phyloP scores from a whole-genome alignment of 2,113 vertebrate genomes.

The Phrynocephalus versicolor region DNA sequence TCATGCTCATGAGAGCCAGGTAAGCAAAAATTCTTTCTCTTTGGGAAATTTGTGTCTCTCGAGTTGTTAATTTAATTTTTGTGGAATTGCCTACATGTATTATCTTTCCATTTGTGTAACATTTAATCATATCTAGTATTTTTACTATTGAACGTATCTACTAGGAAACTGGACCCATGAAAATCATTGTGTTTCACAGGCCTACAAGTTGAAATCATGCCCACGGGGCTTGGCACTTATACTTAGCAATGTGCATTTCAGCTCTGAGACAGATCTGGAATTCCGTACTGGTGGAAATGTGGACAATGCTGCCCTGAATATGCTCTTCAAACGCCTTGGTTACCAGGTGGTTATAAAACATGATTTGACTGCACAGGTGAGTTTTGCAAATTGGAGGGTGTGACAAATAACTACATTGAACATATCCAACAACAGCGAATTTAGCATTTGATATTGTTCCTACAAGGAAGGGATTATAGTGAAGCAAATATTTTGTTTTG shows the following conservation, averaged over 20 bases:
- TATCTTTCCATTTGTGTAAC: not conserved
- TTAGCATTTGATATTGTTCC: not conserved
- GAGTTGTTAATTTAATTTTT: not conserved
- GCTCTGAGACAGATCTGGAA: slow-evolving; percentile 82
- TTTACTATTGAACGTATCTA: slow-evolving; percentile 4
- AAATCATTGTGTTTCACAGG: slow-evolving; percentile 69
- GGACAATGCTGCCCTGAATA: slow-evolving; percentile 83
- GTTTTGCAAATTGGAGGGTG: not conserved
- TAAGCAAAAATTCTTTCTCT: slow-evolving; percentile 56
- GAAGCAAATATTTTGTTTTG: too few species aligned
- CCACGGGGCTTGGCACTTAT: slow-evolving; percentile 90
- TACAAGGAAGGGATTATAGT: not conserved
- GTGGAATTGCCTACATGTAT: not conserved
- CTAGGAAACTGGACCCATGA: not conserved
- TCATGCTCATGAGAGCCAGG: slow-evolving; percentile 79
- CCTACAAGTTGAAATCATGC: slow-evolving; percentile 85
- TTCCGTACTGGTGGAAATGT: slow-evolving; percentile 90
- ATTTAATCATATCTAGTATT: slow-evolving; percentile 9
- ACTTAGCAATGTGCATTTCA: slow-evolving; percentile 91
- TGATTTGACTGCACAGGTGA: slow-evolving; percentile 87
- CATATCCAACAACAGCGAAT: not conserved
- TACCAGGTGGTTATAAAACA: slow-evolving; percentile 78
- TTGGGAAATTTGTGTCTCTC: too few species aligned
- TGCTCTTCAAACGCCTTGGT: slow-evolving; percentile 87
- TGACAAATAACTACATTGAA: not conserved